Percentiles rank a stretch among this genome's conserved stretches.
phyloP scores from a whole-genome alignment of 1,140 invertebrate species.

The Phymastichus coffea region DNA sequence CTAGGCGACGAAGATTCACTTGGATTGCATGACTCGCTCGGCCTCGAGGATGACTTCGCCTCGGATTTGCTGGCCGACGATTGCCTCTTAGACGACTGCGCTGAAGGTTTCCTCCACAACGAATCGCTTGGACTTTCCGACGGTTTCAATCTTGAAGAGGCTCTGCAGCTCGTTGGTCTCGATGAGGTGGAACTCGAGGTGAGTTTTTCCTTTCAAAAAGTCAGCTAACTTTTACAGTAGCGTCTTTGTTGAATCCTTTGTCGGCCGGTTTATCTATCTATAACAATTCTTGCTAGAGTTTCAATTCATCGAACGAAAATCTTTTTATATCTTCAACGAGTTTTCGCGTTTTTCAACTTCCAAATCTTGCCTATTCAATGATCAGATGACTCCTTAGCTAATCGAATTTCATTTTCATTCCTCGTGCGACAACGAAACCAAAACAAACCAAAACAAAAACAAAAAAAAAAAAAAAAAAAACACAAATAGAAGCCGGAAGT shows the following conservation, averaged over 20 bases:
- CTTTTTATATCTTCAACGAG: too few species aligned
- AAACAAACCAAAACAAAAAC: background rate
- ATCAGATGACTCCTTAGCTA: too few species aligned
- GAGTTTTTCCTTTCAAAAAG: constrained; percentile 17
- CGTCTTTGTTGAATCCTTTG: too few species aligned
- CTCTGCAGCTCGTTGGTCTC: constrained; percentile 70
- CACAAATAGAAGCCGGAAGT: constrained; percentile 38
- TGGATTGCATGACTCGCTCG: constrained; percentile 45
- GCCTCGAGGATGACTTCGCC: constrained; percentile 53
- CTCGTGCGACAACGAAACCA: too few species aligned
- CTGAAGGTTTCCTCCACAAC: constrained; percentile 49
- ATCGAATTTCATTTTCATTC: too few species aligned
- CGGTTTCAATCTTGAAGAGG: constrained; percentile 72
- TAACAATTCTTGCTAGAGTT: too few species aligned
- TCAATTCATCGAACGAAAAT: too few species aligned
- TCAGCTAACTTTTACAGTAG: too few species aligned
- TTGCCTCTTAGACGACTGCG: constrained; percentile 42
- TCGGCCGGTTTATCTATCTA: too few species aligned
- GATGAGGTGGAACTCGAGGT: constrained; percentile 59
- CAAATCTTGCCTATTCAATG: too few species aligned
- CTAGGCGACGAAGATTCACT: constrained; percentile 50
- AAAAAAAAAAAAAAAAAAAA: background rate
- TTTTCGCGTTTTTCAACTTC: too few species aligned
- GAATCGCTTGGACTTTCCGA: constrained; percentile 54
- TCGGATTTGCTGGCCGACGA: constrained; percentile 46